Base-by-base conservation (phyloP, 2,888 invertebrate genomes). In the Gasteruption jaculator region DNA sequence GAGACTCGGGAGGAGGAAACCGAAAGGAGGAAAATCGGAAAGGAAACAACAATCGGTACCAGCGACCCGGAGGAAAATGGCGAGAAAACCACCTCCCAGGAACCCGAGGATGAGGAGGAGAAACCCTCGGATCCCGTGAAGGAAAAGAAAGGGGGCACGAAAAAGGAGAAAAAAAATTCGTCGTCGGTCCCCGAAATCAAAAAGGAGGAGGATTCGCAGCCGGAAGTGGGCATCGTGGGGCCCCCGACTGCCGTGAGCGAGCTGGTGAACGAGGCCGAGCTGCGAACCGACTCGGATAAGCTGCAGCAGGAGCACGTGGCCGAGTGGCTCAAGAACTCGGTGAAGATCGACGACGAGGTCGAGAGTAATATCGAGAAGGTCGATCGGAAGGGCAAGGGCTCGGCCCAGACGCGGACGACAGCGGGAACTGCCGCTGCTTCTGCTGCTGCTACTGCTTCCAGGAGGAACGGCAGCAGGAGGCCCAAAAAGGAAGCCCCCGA, bases 251-350 rank as follows among this genome's bases (percentile, higher is more conserved):
- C 58, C 3, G 62, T 57, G 10, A 54, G 56, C n/a, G 63, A 69
- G 25, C 37, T 64, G 25, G 53, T 66, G 5, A 59, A 56, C 20
- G 68, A 67, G 34, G 63, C 61, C 6, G 64, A 68, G 44, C 50
- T 61, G 5, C 41, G 52, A 3, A 52, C 50, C 24, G 59, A 62
- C 33, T 54, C 68, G 48, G 62, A 61, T 12, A 59, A 66, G 5
- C 58, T 65, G 20, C 37, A 65, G 5, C 70, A 73, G 21, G 69
- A 70, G 22, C 65, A 65, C 26, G 71, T 73, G 26, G 57, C 62
- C 6, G 71, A 73, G 19, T 76, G 76, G 54, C 68, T 73, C 29
- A 58, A 70, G 16, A 76, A 73, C 48, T 69, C 74, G 46, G 48
- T 69, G 2, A 70, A 72, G 65, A 38, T 24, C 4, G 33, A 12